Percentiles rank a stretch among this genome's conserved stretches.
Conservation (phyloP, 2,888 invertebrate genomes). For the Diarsia brunnea region DNA sequence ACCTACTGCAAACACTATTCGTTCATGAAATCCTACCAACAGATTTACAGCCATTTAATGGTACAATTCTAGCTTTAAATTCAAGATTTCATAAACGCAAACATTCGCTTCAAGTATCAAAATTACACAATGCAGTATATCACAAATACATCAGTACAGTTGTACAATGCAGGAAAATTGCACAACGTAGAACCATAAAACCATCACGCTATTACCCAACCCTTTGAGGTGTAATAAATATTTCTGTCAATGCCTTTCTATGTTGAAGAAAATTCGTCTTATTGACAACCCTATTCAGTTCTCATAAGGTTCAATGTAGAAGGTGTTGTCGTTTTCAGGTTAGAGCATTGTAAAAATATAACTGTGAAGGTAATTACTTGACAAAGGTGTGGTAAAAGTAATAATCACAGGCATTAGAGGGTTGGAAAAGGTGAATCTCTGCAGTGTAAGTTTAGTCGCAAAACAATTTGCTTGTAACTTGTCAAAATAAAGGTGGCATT, state of each 20-base stretch:
- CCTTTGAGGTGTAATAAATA: slow-evolving; percentile 89
- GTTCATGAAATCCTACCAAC: neutral
- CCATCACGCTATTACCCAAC: slow-evolving; percentile 86
- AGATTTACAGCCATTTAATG: neutral
- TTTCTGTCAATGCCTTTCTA: slow-evolving; percentile 76
- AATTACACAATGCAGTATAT: slow-evolving; percentile 44
- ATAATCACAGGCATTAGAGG: slow-evolving; percentile 85
- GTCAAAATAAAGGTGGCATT: slow-evolving; percentile 31
- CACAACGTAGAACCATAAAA: slow-evolving; percentile 88
- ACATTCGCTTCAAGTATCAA: slow-evolving; percentile 67
- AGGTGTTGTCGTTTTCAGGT: slow-evolving; percentile 39
- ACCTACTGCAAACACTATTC: neutral
- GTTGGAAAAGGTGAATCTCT: slow-evolving; percentile 74
- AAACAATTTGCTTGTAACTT: slow-evolving; percentile 64
- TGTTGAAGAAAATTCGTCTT: slow-evolving; percentile 24
- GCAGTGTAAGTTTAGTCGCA: slow-evolving; percentile 79
- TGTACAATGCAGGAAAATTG: slow-evolving; percentile 86
- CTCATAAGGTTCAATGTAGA: slow-evolving; percentile 58
- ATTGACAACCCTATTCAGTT: slow-evolving; percentile 65
- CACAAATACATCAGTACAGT: slow-evolving; percentile 61
- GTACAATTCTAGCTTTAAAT: neutral
- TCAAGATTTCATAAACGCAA: neutral
- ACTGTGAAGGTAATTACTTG: slow-evolving; percentile 84
- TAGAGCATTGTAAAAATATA: slow-evolving; percentile 76
- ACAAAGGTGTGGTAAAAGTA: slow-evolving; percentile 82